phyloP scores from a whole-genome alignment of 2,888 invertebrate species.

The Dichetophora obliterata region DNA sequence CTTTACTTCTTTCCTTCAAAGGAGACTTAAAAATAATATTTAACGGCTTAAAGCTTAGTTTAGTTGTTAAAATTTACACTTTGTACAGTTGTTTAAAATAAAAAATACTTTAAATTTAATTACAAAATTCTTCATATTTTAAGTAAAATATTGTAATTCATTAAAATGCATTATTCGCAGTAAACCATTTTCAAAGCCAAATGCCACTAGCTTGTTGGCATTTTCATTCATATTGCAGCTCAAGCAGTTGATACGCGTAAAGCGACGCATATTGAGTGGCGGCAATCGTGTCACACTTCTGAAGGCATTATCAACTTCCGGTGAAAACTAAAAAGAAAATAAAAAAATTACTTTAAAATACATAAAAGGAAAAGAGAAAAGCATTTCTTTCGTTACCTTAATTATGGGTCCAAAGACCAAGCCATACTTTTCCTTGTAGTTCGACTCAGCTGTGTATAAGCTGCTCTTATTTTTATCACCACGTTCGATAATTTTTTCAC shows the following conservation, averaged over 20 bases:
- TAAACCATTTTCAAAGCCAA: slow-evolving; percentile 67
- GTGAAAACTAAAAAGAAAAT: slow-evolving; percentile 14
- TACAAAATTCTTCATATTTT: background rate
- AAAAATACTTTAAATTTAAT: background rate
- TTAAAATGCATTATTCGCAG: slow-evolving; percentile 57
- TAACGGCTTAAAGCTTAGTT: background rate
- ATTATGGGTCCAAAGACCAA: slow-evolving; percentile 56
- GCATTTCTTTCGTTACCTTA: slow-evolving; percentile 42
- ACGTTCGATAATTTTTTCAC: background rate
- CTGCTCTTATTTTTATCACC: slow-evolving; percentile 24
- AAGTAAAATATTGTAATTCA: slow-evolving; percentile 8
- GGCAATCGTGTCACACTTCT: slow-evolving; percentile 50
- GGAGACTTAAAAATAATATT: background rate
- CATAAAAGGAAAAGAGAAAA: background rate
- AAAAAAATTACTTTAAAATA: background rate
- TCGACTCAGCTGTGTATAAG: slow-evolving; percentile 47
- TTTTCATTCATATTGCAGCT: slow-evolving; percentile 62
- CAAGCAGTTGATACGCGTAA: slow-evolving; percentile 59
- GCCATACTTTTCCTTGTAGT: slow-evolving; percentile 61
- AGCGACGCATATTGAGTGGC: slow-evolving; percentile 48
- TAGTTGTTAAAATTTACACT: slow-evolving; percentile 3
- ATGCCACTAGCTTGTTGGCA: slow-evolving; percentile 56
- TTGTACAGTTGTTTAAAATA: slow-evolving; percentile 3
- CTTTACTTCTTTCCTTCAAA: background rate
- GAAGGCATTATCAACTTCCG: slow-evolving; percentile 37